Percentiles rank a stretch among this genome's conserved stretches.
Evolutionary conservation across 1,140 invertebrate species (phyloP).

Genomic region (Nomia melanderi): DNA sequence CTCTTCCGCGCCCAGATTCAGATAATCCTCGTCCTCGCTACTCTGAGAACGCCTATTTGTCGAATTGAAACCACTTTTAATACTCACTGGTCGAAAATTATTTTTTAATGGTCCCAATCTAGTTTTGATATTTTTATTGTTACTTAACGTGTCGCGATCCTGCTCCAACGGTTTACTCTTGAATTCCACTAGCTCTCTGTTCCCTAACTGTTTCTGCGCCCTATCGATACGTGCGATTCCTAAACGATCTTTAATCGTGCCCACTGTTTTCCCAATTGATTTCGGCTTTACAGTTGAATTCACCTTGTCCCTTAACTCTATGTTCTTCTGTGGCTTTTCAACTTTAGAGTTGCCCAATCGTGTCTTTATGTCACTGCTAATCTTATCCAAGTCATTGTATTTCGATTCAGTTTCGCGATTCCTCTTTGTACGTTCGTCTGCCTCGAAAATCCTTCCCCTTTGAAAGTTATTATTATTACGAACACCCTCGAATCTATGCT

Average conservation of each 20-base stretch:
- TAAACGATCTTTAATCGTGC: constrained; percentile 71
- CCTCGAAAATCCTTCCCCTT: constrained; percentile 44
- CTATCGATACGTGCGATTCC: constrained; percentile 52
- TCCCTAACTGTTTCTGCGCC: constrained; percentile 69
- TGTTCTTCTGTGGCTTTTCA: constrained; percentile 48
- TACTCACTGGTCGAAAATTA: constrained; percentile 69
- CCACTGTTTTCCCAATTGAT: constrained; percentile 37
- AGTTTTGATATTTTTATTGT: constrained; percentile 79
- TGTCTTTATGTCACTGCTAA: constrained; percentile 60
- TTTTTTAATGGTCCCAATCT: constrained; percentile 78
- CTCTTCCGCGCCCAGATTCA: constrained; percentile 43
- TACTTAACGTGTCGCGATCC: constrained; percentile 66
- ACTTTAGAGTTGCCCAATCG: constrained; percentile 60
- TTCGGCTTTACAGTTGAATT: constrained; percentile 28
- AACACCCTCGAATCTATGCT: constrained; percentile 45
- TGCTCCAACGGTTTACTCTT: constrained; percentile 35
- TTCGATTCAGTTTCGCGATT: constrained; percentile 48
- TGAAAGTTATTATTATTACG: constrained; percentile 51
- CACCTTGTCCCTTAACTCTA: constrained; percentile 55
- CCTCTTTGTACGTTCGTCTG: constrained; percentile 49
- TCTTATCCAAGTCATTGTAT: constrained; percentile 45
- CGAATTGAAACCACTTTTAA: constrained; percentile 47
- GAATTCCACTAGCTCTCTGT: constrained; percentile 68
- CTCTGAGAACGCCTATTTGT: constrained; percentile 29
- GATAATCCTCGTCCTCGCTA: constrained; percentile 77